These are phyloP conservation scores for Drosophila mimetica DNA, from an alignment of 2,888 invertebrate species.

Conservation along the genomic window DNA sequence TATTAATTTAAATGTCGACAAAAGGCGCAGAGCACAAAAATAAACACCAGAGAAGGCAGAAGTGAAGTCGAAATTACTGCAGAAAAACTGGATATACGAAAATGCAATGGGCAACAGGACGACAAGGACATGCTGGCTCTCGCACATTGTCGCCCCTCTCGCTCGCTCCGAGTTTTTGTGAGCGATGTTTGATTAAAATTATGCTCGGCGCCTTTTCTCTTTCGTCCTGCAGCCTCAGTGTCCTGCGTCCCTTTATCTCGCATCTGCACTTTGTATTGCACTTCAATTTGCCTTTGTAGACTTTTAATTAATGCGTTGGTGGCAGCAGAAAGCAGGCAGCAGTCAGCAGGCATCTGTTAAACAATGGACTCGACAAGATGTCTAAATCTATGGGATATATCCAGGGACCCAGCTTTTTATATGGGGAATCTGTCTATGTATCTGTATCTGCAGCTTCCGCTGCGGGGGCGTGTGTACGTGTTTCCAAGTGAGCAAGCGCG, in stretches of 20 bases:
- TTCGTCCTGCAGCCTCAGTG: constrained; percentile 3
- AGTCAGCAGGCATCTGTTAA: constrained; percentile 15
- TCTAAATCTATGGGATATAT: constrained; percentile 24
- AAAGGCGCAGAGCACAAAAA: constrained; percentile 65
- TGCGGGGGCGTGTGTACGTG: constrained; percentile 43
- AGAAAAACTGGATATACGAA: constrained; percentile 27
- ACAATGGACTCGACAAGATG: constrained; percentile 26
- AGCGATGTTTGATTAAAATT: constrained; percentile 72
- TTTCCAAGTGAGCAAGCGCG: constrained; percentile 62
- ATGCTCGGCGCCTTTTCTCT: constrained; percentile 52
- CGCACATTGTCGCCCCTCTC: constrained; percentile 14
- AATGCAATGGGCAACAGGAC: constrained; percentile 36
- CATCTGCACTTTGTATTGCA: constrained; percentile 46
- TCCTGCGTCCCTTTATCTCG: constrained; percentile 18
- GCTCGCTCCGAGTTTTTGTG: constrained; percentile 42
- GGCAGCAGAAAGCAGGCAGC: constrained; percentile 2
- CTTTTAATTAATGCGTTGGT: constrained; percentile 66
- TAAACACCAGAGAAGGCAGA: constrained; percentile 52
- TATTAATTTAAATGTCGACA: constrained; percentile 79
- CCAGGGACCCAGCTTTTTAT: no score
- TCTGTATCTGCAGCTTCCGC: constrained; percentile 20
- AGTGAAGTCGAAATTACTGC: constrained; percentile 43
- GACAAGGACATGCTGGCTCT: constrained; percentile 9
- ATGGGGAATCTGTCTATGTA: no score
- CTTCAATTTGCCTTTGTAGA: constrained; percentile 67